Base-by-base conservation (phyloP, 2,797 vertebrate species). In the Florisuga fusca region DNA sequence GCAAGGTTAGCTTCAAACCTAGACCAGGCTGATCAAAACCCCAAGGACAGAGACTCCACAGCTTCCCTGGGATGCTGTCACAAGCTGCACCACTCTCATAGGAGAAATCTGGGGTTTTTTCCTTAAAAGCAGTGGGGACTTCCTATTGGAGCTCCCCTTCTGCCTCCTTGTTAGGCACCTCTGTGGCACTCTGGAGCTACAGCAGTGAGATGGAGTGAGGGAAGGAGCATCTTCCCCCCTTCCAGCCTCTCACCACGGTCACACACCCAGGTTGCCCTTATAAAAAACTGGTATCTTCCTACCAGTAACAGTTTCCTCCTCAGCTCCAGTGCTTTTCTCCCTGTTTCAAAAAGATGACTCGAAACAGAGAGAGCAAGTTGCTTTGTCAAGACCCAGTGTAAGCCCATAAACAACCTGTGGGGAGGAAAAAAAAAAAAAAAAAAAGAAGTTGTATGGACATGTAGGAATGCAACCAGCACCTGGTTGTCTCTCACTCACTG, bases 301-400 rank as follows among this genome's bases (percentile, higher is more conserved):
- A 14, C 22, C 27, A 51, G n/a, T 21, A 55, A 48, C 1, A 5
- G 4, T n/a, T 36, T 3, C 8, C 31, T 85, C 33, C 75, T 62
- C 33, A 18, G 9, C 22, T 75, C 34, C 46, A 36, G n/a, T 3
- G 29, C 6, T 90, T 71, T 77, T 34, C 26, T 78, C 59, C 11
- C 19, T 20, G 22, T 51, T 87, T 82, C 34, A 62, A 53, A 53
- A 63, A 64, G 3, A 3, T 63, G 45, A 13, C 16, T 36, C n/a
- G 19, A 74, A 75, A 25, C 33, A 45, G 14, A 46, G 63, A 17
- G 12, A 66, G 10, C 7, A 7, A 72, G 3, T 5, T 3, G 4
- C 12, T 59, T 69, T 63, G 31, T 11, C 61, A 54, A 20, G 7
- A 23, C 8, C 1, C 29, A 20, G 0, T 1, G 5, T 6, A 36